Evolutionary conservation across 2,888 invertebrate genomes (phyloP), one percentile per base, ranked within the genome.

Genomic region (Ecdyonurus torrentis): DNA sequence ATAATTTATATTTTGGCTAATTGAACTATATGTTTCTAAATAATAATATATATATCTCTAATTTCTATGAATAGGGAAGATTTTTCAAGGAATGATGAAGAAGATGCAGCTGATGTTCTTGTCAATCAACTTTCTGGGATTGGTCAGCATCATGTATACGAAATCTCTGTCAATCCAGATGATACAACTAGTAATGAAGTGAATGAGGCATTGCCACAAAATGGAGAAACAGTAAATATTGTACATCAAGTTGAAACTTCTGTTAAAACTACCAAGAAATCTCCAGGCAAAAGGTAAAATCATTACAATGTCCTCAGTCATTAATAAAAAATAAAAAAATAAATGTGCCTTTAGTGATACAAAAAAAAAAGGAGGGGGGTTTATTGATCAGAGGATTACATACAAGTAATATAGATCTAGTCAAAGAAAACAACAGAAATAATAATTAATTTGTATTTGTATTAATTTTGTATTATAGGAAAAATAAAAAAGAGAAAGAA

Each of bases 71-170:
- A n/a, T n/a, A n/a, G n/a, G n/a, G n/a, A n/a, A n/a, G n/a, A n/a
- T n/a, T n/a, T n/a, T n/a, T n/a, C n/a, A n/a, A n/a, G n/a, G 37
- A 5, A 37, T 15, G 37, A 37, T 37, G 37, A 37, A 37, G 37
- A 37, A 37, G 69, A 69, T 65, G 69, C 69, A 23, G 70, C 69
- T 7, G 65, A 68, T n/a, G 64, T 70, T 58, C 64, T 70, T 24
- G 70, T 69, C 19, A 70, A 68, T 62, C 70, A 70, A 59, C 64
- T 70, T n/a, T 67, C 67, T 19, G 66, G 64, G 7, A 23, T 55
- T 7, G 55, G 19, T n/a, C n/a, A 18, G 5, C 55, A 55, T 5
- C 55, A 5, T n/a, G 22, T 55, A 10, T 55, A 20, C 22, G 55
- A 55, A 22, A n/a, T 55, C 15, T 20, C 55, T 5, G 37, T 37